Evolutionary conservation across 2,113 vertebrate genomes (phyloP).

Genomic region (Chloroceryle aenea): DNA sequence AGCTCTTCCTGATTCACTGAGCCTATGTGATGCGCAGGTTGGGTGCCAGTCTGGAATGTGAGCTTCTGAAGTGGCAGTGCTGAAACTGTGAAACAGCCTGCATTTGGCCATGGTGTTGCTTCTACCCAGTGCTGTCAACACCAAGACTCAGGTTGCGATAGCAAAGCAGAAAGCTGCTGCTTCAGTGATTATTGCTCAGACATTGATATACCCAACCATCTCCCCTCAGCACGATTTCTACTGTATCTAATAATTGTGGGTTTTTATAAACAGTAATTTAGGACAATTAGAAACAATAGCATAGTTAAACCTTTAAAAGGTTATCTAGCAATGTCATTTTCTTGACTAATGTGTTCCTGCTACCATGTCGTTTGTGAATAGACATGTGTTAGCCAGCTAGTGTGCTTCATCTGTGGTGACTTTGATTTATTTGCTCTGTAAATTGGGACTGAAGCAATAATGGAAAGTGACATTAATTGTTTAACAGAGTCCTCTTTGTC

Average conservation of each 20-base stretch:
- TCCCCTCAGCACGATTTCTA: neutral
- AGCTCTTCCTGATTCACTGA: neutral
- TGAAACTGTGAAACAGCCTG: neutral
- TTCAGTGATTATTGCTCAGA: constrained; percentile 31
- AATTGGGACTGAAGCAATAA: constrained; percentile 89
- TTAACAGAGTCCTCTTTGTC: constrained; percentile 83
- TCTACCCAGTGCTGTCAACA: constrained; percentile 18
- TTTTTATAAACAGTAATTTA: constrained; percentile 66
- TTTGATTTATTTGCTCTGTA: constrained; percentile 95
- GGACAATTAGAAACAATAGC: constrained; percentile 50
- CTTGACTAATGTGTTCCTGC: constrained; percentile 66
- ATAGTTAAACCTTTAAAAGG: constrained; percentile 62
- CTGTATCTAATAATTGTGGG: constrained; percentile 39
- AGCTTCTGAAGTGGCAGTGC: neutral
- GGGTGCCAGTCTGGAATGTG: neutral
- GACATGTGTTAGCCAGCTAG: constrained; percentile 80
- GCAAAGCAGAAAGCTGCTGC: neutral
- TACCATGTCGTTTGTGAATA: constrained; percentile 82
- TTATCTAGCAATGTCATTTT: constrained; percentile 73
- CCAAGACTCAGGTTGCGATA: neutral
- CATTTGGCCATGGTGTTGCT: neutral
- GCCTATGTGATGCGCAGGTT: neutral
- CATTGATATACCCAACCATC: neutral
- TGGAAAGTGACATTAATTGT: constrained; percentile 93
- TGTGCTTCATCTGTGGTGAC: constrained; percentile 77